A percentile compares a stretch with the other conserved stretches of the same genome.
phyloP scores from a whole-genome alignment of 2,797 vertebrate species.

The Enteromius anoplus region DNA sequence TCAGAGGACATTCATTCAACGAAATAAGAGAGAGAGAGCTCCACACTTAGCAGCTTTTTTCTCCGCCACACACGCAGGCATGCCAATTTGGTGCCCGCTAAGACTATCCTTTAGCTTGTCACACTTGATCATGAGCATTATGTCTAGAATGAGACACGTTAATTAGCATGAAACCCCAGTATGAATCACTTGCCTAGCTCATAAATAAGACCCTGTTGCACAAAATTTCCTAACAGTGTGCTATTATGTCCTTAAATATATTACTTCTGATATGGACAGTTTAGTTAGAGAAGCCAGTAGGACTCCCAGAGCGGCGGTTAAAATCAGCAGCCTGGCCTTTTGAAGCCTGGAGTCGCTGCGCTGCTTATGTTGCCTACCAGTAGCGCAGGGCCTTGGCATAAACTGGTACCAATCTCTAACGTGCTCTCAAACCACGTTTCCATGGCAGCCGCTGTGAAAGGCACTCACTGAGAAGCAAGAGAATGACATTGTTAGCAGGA shows the following conservation, averaged over 20 bases:
- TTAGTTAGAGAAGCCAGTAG: constrained; percentile 56
- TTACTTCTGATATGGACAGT: constrained; percentile 65
- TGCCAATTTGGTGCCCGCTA: constrained; percentile 65
- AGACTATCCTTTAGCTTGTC: constrained; percentile 54
- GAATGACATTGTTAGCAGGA: constrained; percentile 78
- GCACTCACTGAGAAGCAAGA: constrained; percentile 77
- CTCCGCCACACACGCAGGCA: constrained; percentile 67
- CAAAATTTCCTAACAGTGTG: constrained; percentile 62
- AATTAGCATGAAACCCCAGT: constrained; percentile 70
- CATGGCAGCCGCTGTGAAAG: constrained; percentile 84
- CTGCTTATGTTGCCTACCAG: constrained; percentile 76
- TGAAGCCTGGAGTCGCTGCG: constrained; percentile 60
- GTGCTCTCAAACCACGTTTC: constrained; percentile 82
- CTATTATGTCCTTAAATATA: constrained; percentile 28
- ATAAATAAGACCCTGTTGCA: constrained; percentile 56
- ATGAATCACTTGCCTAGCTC: constrained; percentile 66
- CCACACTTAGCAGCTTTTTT: constrained; percentile 42
- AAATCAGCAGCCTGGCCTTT: constrained; percentile 56
- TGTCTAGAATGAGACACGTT: constrained; percentile 69
- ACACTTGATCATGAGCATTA: constrained; percentile 74
- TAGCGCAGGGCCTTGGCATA: constrained; percentile 77
- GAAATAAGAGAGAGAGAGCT: constrained; percentile 65
- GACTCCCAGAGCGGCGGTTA: constrained; percentile 62
- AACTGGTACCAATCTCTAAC: constrained; percentile 81
- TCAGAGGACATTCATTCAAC: constrained; percentile 76